Conservation (phyloP, 2,113 vertebrate species). For the Malurus alboscapulatus region DNA sequence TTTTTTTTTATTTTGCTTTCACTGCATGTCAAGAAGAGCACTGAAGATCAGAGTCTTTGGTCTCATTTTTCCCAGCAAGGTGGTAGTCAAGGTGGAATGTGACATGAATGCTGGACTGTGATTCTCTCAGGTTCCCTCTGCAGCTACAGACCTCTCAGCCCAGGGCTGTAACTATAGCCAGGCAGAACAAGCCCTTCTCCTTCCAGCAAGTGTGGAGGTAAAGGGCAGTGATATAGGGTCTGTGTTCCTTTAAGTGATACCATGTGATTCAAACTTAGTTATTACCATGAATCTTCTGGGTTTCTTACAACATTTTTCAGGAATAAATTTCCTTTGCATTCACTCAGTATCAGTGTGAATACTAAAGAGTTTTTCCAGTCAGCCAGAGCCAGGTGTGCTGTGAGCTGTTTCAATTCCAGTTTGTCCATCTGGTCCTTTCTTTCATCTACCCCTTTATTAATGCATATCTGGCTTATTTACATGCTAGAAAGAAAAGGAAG, state of each 20-base stretch:
- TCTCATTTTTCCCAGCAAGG: neutral
- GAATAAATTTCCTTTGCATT: neutral
- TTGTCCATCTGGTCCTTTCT: neutral
- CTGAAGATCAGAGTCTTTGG: neutral
- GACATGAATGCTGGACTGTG: neutral
- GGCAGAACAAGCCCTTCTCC: neutral
- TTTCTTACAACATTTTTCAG: neutral
- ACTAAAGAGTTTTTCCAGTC: neutral
- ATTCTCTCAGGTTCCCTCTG: neutral
- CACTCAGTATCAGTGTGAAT: neutral
- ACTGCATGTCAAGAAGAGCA: neutral
- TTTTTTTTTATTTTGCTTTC: neutral
- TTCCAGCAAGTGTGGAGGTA: neutral
- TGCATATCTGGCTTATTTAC: neutral
- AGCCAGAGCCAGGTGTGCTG: neutral
- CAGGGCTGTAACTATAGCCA: rapidly evolving
- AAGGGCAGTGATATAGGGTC: neutral
- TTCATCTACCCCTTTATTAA: neutral
- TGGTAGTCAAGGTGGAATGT: neutral
- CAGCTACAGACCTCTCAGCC: neutral
- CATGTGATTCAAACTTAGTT: neutral
- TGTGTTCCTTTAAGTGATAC: neutral
- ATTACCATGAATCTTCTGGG: neutral
- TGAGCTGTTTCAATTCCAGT: neutral
- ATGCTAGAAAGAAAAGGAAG: neutral